Base-by-base conservation (phyloP, 2,888 invertebrate species). In the Pterobdella sp. region DNA sequence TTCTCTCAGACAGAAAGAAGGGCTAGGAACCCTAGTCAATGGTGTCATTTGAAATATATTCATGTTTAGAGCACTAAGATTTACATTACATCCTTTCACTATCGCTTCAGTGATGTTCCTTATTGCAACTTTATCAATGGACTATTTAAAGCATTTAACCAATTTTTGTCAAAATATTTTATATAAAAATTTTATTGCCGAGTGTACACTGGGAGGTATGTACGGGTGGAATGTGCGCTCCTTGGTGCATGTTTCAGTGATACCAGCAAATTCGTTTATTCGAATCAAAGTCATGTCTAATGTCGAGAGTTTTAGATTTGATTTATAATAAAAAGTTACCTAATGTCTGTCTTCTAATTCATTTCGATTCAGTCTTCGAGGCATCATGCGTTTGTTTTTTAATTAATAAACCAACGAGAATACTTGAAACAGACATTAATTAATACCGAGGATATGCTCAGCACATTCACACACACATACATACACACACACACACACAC, bases 71-170 rank as follows among this genome's bases (percentile, higher is more conserved):
- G 60, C 60, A 56, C 60, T 56, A 26, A 22, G 60, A 26, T 56
- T 56, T 56, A 56, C 26, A 26, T 22, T 14, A 26, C 60, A 56
- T 26, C 60, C n/a, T 56, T 56, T 26, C 60, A 56, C 60, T 56
- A 56, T 56, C 60, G 60, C 60, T 56, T 56, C 60, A 56, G 60
- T 56, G 60, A 26, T 22, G 60, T 56, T 26, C 18, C 7, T 56
- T 56, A 56, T 56, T 56, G 60, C 60, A 56, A 56, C 60, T 56
- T 56, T 56, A 56, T 56, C 60, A 56, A 26, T 56, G n/a, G 60
- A 56, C 60, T 22, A 56, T 26, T 26, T 56, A 56, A 56, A 56
- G 60, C 60, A 56, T 56, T 56, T 56, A 22, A 56, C 26, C 60
- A 56, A 26, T 56, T n/a, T 56, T 56, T 56, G 7, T 56, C n/a